Evolutionary conservation across 2,113 vertebrate species (phyloP), one percentile per base, ranked within the genome.

Genomic region (Arothron firmamentum): DNA sequence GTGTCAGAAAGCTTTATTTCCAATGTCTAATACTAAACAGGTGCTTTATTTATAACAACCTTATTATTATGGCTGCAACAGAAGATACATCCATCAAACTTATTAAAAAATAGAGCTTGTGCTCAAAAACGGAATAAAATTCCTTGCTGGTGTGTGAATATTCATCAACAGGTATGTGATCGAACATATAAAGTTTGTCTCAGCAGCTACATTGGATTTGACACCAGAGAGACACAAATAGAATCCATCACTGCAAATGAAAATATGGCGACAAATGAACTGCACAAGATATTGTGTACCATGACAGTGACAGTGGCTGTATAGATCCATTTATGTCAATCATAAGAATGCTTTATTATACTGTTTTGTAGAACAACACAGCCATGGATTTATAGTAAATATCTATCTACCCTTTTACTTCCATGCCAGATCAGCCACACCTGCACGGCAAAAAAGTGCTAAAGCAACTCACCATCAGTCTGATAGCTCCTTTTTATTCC

Each of bases 401-500:
- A 66, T 59, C 53, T n/a, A n/a, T n/a, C 61, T 56, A 53, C 43
- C 59, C 31, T 34, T 34, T 10, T 34, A 34, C 31, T 34, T 9
- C 6, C 6, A 34, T 34, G 31, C 52, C 62, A 62, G 34, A 59
- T 60, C 25, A 23, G n/a, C 17, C 56, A 4, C 45, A 23, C 18
- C 28, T 46, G 18, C 16, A 4, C 41, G 13, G 34, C 56, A 52
- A 48, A 14, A 8, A 52, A 25, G 25, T 3, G 25, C 25, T 13
- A 31, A 65, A 62, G 18, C 23, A 1, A 14, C 59, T 63, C 62
- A 47, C 53, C 64, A 68, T 50, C 59, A 58, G 56, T 59, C 67
- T 54, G 11, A 72, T 58, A 31, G 49, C 42, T 55, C 45, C 45
- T 77, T 57, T 77, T 74, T 67, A 75, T 79, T 80, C 58, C 67